Conservation (phyloP, 2,888 invertebrate genomes). For the Allolobophora icterica region DNA sequence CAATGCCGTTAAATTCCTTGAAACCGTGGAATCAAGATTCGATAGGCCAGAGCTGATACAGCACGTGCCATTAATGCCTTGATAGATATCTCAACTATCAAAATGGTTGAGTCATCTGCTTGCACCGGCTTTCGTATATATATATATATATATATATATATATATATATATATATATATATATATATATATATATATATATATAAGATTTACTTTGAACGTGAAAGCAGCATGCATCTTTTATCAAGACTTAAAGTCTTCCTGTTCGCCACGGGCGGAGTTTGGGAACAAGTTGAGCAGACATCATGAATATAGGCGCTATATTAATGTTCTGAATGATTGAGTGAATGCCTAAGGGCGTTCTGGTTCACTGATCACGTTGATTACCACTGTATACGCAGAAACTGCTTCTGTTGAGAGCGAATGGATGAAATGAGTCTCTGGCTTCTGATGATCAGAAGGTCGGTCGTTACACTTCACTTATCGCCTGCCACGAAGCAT, state of each 20-base stretch:
- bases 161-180: too few species aligned
- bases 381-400: too few species aligned
- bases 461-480: too few species aligned
- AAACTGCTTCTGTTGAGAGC: too few species aligned
- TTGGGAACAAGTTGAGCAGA: background rate
- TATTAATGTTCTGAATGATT: background rate
- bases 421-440: too few species aligned
- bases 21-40: background rate
- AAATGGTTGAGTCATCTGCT: too few species aligned
- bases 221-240: background rate
- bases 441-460: too few species aligned
- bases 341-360: too few species aligned
- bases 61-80: background rate
- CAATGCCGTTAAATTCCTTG: background rate
- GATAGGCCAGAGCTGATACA: background rate
- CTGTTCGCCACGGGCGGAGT: background rate
- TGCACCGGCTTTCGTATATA: too few species aligned
- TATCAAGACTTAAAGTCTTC: background rate
- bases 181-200: background rate
- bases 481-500: too few species aligned
- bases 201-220: background rate
- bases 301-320: constrained; percentile 6
- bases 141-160: too few species aligned
- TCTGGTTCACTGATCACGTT: too few species aligned
- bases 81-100: background rate